Conservation (phyloP, 2,888 invertebrate genomes). For the Himalopsyche tibetana region DNA sequence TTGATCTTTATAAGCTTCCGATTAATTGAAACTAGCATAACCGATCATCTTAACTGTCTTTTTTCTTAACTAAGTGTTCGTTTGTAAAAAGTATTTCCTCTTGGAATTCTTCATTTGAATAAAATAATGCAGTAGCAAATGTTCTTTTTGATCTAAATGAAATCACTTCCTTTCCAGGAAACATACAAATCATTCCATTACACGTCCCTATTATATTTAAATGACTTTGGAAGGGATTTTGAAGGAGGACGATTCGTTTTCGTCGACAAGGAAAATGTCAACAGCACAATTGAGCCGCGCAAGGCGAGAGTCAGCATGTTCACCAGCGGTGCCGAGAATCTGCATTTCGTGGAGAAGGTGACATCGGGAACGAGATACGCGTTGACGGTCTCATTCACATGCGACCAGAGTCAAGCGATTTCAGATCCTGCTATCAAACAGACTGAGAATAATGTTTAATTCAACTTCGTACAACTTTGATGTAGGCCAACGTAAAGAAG, state of each 20-base stretch:
- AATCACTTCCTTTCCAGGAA: slow-evolving; percentile 77
- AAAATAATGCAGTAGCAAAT: no score
- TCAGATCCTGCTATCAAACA: slow-evolving; percentile 74
- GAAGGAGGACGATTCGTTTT: slow-evolving; percentile 90
- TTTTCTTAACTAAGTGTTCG: no score
- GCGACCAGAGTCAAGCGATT: slow-evolving; percentile 83
- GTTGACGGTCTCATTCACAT: slow-evolving; percentile 91
- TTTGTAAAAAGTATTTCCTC: no score
- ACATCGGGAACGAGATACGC: slow-evolving; percentile 86
- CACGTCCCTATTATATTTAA: slow-evolving; percentile 88
- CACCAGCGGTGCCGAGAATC: slow-evolving; percentile 91
- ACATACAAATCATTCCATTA: slow-evolving; percentile 92
- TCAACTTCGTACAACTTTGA: neutral
- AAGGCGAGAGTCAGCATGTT: slow-evolving; percentile 89
- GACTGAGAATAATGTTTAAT: slow-evolving; percentile 27
- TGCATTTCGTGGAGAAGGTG: slow-evolving; percentile 89
- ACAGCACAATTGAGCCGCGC: slow-evolving; percentile 85
- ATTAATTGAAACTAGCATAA: no score
- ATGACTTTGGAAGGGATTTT: slow-evolving; percentile 86
- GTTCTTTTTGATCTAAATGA: slow-evolving; percentile 30
- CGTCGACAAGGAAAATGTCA: slow-evolving; percentile 80
- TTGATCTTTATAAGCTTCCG: no score
- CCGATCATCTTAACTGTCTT: no score
- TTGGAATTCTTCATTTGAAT: no score
- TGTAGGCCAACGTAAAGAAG: neutral